Base-by-base conservation (phyloP, 2,888 invertebrate species). In the Trissoscelio sp. region DNA sequence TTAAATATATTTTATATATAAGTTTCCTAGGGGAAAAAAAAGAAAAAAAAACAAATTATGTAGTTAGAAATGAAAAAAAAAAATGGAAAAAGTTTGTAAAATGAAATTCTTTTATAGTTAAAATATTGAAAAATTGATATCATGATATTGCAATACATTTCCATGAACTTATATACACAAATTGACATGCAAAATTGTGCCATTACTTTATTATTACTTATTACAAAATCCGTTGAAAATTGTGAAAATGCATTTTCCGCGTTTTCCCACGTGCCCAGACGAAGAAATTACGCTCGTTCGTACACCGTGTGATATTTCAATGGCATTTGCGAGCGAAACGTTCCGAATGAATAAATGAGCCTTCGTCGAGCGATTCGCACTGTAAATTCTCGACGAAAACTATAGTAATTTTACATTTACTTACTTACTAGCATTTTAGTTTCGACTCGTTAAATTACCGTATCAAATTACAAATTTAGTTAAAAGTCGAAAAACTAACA, bases 1-100 rank as follows among this genome's bases (percentile, higher is more conserved):
- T n/a, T n/a, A n/a, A n/a, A n/a, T n/a, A n/a, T n/a, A n/a, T n/a
- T n/a, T n/a, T n/a, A n/a, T n/a, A n/a, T n/a, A n/a, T n/a, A n/a
- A n/a, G n/a, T n/a, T n/a, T n/a, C n/a, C 70, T 51, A 78, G 66
- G 77, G 64, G 80, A 79, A 80, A 74, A 73, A 69, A 58, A 51
- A 18, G 46, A 62, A 75, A 67, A 60, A 79, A 81, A 79, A n/a
- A n/a, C n/a, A n/a, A n/a, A n/a, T n/a, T n/a, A n/a, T n/a, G n/a
- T n/a, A n/a, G n/a, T n/a, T n/a, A n/a, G n/a, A n/a, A n/a, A n/a
- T n/a, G n/a, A n/a, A n/a, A n/a, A n/a, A n/a, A n/a, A n/a, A n/a
- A n/a, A n/a, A n/a, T n/a, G n/a, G n/a, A n/a, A n/a, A n/a, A n/a
- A n/a, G n/a, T n/a, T n/a, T n/a, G n/a, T n/a, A n/a, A n/a, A n/a